A percentile compares a stretch with the other conserved stretches of the same genome.
These are phyloP conservation scores for Cryptus armator DNA, from an alignment of 2,888 invertebrate species.

Conservation along the genomic window DNA sequence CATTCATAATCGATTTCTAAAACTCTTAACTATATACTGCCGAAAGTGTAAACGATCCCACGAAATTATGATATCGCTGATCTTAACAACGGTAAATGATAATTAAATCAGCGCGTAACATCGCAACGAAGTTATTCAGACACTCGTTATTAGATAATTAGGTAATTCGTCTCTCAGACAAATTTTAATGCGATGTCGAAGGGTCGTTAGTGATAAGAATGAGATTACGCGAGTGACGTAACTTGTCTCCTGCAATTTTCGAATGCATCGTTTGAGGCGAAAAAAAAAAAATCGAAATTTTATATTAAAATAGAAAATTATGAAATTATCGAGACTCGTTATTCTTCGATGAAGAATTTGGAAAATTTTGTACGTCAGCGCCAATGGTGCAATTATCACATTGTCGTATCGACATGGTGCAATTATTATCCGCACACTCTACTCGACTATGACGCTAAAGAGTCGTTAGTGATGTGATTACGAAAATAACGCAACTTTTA, in stretches of 20 bases:
- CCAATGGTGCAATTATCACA: too few species aligned
- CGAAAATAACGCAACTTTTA: too few species aligned
- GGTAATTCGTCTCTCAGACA: slow-evolving; percentile 12
- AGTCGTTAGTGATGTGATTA: too few species aligned
- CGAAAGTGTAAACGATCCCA: slow-evolving; percentile 10
- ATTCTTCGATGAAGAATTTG: background rate
- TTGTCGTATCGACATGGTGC: too few species aligned
- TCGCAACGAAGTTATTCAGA: slow-evolving; percentile 8
- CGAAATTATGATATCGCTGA: background rate
- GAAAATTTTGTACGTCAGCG: background rate
- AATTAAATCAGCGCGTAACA: slow-evolving; percentile 28
- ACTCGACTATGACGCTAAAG: background rate
- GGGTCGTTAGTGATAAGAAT: slow-evolving; percentile 35
- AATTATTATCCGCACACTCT: background rate
- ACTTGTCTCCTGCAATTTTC: background rate
- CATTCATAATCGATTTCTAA: slow-evolving; percentile 54
- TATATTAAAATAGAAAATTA: background rate
- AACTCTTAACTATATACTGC: slow-evolving; percentile 26
- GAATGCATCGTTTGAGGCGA: too few species aligned
- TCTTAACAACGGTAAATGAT: background rate
- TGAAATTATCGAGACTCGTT: background rate
- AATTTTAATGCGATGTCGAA: slow-evolving; percentile 41
- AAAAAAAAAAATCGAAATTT: background rate
- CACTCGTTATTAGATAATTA: slow-evolving; percentile 60
- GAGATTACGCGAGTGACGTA: background rate